phyloP scores from a whole-genome alignment of 2,797 vertebrate genomes.

The Triplophysa bombifrons region DNA sequence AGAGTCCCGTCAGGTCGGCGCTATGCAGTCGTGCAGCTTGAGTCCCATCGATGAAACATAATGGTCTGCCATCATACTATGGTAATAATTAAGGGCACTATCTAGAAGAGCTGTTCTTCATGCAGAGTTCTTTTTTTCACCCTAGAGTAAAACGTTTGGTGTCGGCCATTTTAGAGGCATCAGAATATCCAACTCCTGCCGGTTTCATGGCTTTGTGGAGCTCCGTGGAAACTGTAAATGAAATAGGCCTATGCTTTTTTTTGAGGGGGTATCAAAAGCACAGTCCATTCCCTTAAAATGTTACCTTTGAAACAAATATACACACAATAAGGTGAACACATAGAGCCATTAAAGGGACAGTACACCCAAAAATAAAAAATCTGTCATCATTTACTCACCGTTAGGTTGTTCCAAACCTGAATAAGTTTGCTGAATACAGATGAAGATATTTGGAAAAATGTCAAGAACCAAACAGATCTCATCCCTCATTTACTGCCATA shows the following conservation, averaged over 20 bases:
- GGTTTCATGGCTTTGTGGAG: constrained; percentile 45
- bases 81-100: constrained; percentile 17
- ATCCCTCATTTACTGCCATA: no score
- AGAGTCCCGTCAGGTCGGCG: constrained; percentile 25
- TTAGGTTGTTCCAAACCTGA: no score
- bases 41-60: constrained; percentile 40
- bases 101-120: constrained; percentile 20
- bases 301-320: no score
- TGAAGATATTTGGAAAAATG: no score
- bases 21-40: constrained; percentile 1
- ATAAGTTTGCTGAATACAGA: no score
- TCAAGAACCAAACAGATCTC: no score
- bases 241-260: no score
- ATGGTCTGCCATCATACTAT: constrained; percentile 19
- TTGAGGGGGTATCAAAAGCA: background rate
- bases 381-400: no score
- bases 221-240: constrained; percentile 19
- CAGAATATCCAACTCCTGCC: constrained; percentile 34
- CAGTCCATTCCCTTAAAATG: background rate
- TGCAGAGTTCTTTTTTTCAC: constrained; percentile 12
- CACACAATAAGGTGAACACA: background rate
- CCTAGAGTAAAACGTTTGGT: constrained; percentile 1
- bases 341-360: background rate
- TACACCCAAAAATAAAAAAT: no score
- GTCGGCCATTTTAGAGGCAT: background rate